These are phyloP conservation scores for Saturnia japonica DNA, from an alignment of 2,888 invertebrate genomes.

Conservation along the genomic window DNA sequence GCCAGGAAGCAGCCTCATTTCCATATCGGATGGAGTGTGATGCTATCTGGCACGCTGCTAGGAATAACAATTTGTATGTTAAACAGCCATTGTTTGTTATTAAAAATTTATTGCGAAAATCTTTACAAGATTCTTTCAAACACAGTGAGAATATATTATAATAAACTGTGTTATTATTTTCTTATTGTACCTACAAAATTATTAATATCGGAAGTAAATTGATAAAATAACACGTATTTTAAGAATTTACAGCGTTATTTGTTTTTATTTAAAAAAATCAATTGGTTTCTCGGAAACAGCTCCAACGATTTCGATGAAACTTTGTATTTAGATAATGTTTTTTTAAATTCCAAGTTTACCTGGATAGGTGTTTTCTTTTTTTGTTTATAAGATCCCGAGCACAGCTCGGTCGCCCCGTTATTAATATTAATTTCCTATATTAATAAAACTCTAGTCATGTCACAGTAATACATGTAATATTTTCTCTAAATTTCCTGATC, in stretches of 20 bases:
- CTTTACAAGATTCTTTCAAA: neutral
- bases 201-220: neutral
- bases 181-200: neutral
- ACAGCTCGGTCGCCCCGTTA: no score
- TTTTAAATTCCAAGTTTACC: no score
- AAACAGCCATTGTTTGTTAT: constrained; percentile 40
- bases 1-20: constrained; percentile 43
- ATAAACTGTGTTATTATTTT: neutral
- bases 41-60: constrained; percentile 32
- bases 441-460: no score
- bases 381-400: no score
- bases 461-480: no score
- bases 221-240: neutral
- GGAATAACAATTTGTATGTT: constrained; percentile 42
- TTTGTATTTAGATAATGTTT: no score
- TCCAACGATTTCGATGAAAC: no score
- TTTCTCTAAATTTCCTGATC: no score
- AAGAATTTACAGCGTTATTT: neutral
- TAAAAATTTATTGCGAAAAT: constrained; percentile 38
- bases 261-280: neutral
- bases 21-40: constrained; percentile 39
- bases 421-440: no score
- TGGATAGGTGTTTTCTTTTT: no score
- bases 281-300: no score
- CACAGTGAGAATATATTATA: neutral